Percentiles rank a stretch among this genome's conserved stretches.
These are phyloP conservation scores for Diplosoma virens DNA, from an alignment of 23 tunicate genomes.

Conservation along the genomic window DNA sequence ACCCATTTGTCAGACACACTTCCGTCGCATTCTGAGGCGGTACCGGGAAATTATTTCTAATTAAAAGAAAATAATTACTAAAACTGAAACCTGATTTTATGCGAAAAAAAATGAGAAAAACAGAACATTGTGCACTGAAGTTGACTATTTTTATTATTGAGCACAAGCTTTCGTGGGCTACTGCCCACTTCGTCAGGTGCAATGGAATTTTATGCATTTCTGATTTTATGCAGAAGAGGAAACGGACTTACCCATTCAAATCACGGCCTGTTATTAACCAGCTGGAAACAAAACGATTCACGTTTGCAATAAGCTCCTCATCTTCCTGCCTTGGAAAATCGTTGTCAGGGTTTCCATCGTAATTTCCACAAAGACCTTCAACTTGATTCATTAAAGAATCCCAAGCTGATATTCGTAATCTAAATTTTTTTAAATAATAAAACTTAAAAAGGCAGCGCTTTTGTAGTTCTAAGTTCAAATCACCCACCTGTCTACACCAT, in stretches of 20 bases:
- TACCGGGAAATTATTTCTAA: constrained; percentile 35
- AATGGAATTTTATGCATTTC: no score
- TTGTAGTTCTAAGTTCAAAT: no score
- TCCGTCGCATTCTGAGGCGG: constrained; percentile 33
- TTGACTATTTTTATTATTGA: background rate
- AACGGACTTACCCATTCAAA: constrained; percentile 36
- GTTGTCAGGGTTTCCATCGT: constrained; percentile 60
- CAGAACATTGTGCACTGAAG: background rate
- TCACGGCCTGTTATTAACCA: constrained; percentile 61
- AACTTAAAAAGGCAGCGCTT: no score
- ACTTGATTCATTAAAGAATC: constrained; percentile 24
- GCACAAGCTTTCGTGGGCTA: no score
- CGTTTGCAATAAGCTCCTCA: constrained; percentile 52
- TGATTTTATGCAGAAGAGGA: background rate
- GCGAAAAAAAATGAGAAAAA: background rate
- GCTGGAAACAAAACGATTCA: constrained; percentile 54
- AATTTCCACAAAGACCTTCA: constrained; percentile 85
- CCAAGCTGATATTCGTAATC: constrained; percentile 59
- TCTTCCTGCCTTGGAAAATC: constrained; percentile 49
- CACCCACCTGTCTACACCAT: constrained; percentile 69
- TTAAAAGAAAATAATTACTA: no score
- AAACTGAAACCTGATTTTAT: background rate
- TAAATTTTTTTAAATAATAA: no score
- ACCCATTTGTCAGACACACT: constrained; percentile 18
- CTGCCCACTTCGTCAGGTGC: no score